phyloP scores from a whole-genome alignment of 2,888 invertebrate genomes.

The Dryocosmus kuriphilus region DNA sequence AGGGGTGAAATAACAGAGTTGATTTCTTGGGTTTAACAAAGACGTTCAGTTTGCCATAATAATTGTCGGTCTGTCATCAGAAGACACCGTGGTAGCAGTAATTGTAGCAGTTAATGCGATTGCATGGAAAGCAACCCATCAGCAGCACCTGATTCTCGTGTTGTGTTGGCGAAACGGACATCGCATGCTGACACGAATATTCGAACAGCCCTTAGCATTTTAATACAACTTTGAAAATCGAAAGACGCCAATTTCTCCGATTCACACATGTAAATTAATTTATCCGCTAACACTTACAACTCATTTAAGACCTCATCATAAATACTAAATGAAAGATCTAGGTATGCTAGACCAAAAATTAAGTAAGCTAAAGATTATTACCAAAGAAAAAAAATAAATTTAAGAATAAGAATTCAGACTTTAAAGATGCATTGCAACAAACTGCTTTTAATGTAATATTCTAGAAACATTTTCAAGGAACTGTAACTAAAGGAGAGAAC shows the following conservation, averaged over 20 bases:
- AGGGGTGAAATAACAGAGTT: not conserved
- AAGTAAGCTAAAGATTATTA: too few species aligned
- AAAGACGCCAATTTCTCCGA: slow-evolving; percentile 38
- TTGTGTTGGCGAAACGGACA: slow-evolving; percentile 31
- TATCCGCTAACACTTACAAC: not conserved
- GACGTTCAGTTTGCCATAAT: slow-evolving; percentile 29
- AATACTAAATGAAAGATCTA: not conserved
- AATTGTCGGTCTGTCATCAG: slow-evolving; percentile 43
- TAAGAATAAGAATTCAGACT: not conserved
- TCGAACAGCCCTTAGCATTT: slow-evolving; percentile 42
- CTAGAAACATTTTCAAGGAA: not conserved
- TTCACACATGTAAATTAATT: slow-evolving; percentile 23
- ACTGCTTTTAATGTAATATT: not conserved
- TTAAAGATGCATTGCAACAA: not conserved
- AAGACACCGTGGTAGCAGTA: slow-evolving; percentile 34
- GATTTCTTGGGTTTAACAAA: slow-evolving; percentile 12
- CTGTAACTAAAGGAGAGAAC: not conserved
- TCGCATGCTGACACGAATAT: slow-evolving; percentile 56
- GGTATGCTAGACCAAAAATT: too few species aligned
- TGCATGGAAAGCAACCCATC: slow-evolving; percentile 49
- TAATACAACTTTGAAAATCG: slow-evolving; percentile 38
- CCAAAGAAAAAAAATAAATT: too few species aligned
- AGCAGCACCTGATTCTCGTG: slow-evolving; percentile 43
- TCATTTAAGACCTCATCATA: not conserved
- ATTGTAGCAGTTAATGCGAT: slow-evolving; percentile 48